These are phyloP conservation scores for Potamilus streckersoni DNA, from an alignment of 1,140 invertebrate genomes.

Conservation along the genomic window DNA sequence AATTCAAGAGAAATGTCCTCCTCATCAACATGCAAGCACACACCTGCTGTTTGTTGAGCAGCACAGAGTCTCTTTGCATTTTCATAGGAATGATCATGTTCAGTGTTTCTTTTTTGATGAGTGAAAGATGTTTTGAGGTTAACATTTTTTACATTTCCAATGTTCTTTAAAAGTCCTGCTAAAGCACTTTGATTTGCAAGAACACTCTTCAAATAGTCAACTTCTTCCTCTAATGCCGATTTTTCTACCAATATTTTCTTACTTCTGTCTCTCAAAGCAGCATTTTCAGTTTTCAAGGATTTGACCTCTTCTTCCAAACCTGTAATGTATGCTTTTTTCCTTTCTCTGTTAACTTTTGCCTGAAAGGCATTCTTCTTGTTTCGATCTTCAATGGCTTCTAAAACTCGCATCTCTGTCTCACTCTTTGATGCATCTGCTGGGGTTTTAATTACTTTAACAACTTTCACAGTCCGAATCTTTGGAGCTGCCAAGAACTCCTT, in stretches of 20 bases:
- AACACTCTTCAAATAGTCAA: slow-evolving; percentile 58
- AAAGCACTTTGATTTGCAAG: slow-evolving; percentile 61
- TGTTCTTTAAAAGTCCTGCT: slow-evolving; percentile 57
- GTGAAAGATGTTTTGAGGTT: slow-evolving; percentile 48
- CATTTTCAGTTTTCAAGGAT: slow-evolving; percentile 44
- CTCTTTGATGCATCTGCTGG: slow-evolving; percentile 10
- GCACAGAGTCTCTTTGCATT: neutral
- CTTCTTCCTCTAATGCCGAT: slow-evolving; percentile 46
- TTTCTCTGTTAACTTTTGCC: slow-evolving; percentile 61
- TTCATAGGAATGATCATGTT: slow-evolving; percentile 49
- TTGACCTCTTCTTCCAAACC: slow-evolving; percentile 52
- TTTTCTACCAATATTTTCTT: slow-evolving; percentile 34
- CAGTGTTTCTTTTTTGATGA: slow-evolving; percentile 35
- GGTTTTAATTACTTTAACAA: slow-evolving; percentile 47
- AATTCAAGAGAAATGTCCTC: slow-evolving; percentile 59
- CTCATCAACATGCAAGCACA: slow-evolving; percentile 63
- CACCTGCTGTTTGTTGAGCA: slow-evolving; percentile 43
- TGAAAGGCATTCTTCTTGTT: slow-evolving; percentile 61
- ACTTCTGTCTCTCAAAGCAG: slow-evolving; percentile 31
- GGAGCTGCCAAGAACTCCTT: neutral
- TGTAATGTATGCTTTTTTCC: slow-evolving; percentile 60
- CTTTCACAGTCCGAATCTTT: slow-evolving; percentile 32
- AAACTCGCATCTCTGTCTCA: slow-evolving; percentile 32
- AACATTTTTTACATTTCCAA: slow-evolving; percentile 51
- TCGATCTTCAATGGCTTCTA: slow-evolving; percentile 50